Conservation (phyloP, 1,140 invertebrate genomes). For the Zeugodacus cucurbitae region DNA sequence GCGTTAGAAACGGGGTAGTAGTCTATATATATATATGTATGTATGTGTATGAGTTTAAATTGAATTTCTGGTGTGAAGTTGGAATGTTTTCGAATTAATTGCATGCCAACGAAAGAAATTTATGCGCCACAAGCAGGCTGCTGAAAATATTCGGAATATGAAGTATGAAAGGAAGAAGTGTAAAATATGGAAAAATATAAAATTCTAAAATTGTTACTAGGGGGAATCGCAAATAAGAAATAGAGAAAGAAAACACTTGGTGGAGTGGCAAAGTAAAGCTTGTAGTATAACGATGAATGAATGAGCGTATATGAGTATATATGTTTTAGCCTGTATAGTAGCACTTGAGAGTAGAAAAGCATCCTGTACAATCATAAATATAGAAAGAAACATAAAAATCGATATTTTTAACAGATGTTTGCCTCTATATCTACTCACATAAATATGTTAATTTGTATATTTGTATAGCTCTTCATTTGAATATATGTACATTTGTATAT, state of each 20-base stretch:
- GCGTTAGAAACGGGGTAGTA: neutral
- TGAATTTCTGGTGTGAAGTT: slow-evolving; percentile 2
- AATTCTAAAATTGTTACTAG: too few species aligned
- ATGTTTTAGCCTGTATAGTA: neutral
- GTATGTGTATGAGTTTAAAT: neutral
- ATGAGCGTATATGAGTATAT: neutral
- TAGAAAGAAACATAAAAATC: neutral
- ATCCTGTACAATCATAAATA: neutral
- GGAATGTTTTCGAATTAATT: slow-evolving; percentile 20
- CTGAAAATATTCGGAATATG: too few species aligned
- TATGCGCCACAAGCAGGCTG: neutral
- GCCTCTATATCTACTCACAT: neutral
- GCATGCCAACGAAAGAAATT: neutral
- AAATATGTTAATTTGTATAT: neutral
- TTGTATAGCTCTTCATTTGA: neutral
- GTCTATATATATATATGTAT: neutral
- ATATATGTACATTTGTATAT: neutral
- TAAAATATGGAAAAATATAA: neutral
- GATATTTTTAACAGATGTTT: neutral
- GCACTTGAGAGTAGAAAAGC: neutral
- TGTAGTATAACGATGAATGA: neutral
- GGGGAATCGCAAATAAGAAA: too few species aligned
- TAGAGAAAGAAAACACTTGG: neutral
- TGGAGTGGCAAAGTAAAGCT: neutral
- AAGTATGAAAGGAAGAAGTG: neutral